phyloP scores from a whole-genome alignment of 2,888 invertebrate genomes.

The Amphipoea oculea region DNA sequence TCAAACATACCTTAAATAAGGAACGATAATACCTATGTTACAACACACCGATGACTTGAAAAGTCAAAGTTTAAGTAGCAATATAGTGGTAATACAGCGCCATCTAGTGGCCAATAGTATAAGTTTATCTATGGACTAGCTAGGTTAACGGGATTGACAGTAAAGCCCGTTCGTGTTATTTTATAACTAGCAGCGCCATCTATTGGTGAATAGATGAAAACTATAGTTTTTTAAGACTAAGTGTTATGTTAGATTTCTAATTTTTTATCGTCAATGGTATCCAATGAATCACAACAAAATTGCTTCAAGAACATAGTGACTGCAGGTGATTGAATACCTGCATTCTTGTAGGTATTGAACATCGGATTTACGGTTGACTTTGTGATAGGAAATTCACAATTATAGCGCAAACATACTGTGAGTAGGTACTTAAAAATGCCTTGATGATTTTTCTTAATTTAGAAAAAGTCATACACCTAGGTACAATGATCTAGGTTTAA shows the following conservation, averaged over 20 bases:
- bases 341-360: not conserved
- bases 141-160: constrained; percentile 5
- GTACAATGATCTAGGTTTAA: not conserved
- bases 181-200: constrained; percentile 73
- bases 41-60: not conserved
- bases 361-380: not conserved
- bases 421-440: not conserved
- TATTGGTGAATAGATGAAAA: constrained; percentile 69
- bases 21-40: not conserved
- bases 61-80: not conserved
- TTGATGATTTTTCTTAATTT: not conserved
- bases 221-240: not conserved
- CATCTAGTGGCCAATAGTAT: constrained; percentile 76
- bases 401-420: not conserved
- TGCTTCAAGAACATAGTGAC: not conserved
- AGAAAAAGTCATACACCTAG: not conserved
- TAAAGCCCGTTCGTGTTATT: not conserved
- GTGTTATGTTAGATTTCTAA: too few relatives aligned
- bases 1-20: not conserved
- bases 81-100: constrained; percentile 64
- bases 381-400: not conserved
- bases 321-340: not conserved
- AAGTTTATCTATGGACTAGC: constrained; percentile 24
- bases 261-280: not conserved
- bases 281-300: not conserved